Evolutionary conservation across 2,113 vertebrate species (phyloP).

Genomic region (Leuciscus idus): DNA sequence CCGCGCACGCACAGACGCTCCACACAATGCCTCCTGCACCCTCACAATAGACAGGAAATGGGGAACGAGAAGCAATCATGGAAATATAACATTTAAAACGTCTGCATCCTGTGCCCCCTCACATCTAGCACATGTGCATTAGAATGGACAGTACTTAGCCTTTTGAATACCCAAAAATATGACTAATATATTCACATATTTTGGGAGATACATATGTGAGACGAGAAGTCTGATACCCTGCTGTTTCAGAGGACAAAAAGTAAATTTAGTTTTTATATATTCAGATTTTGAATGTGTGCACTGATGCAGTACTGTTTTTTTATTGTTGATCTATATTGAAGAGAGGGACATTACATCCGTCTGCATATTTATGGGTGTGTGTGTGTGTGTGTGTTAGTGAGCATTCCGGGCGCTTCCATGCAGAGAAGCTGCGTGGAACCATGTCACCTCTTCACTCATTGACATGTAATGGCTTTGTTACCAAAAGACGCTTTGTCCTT

Average conservation of each 20-base stretch:
- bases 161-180: constrained; percentile 53
- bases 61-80: constrained; percentile 77
- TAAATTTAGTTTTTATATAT: neutral
- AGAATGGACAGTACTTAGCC: constrained; percentile 66
- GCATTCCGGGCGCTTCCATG: constrained; percentile 49
- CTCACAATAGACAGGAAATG: constrained; percentile 80
- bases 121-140: constrained; percentile 64
- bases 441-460: constrained; percentile 56
- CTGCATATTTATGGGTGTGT: constrained; percentile 35
- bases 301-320: neutral
- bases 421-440: constrained; percentile 54
- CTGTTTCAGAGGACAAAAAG: constrained; percentile 58
- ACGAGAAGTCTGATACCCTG: constrained; percentile 53
- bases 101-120: constrained; percentile 61
- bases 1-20: constrained; percentile 35
- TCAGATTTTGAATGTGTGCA: neutral
- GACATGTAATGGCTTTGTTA: constrained; percentile 68
- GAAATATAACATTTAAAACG: constrained; percentile 78
- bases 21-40: constrained; percentile 74
- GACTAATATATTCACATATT: constrained; percentile 67
- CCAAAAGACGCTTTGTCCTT: constrained; percentile 49
- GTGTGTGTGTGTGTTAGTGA: constrained; percentile 3
- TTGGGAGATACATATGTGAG: constrained; percentile 63
- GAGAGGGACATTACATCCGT: constrained; percentile 24
- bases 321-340: neutral